Evolutionary conservation across 2,888 invertebrate genomes (phyloP), one percentile per base, ranked within the genome.

Genomic region (Clepsis dumicolana): DNA sequence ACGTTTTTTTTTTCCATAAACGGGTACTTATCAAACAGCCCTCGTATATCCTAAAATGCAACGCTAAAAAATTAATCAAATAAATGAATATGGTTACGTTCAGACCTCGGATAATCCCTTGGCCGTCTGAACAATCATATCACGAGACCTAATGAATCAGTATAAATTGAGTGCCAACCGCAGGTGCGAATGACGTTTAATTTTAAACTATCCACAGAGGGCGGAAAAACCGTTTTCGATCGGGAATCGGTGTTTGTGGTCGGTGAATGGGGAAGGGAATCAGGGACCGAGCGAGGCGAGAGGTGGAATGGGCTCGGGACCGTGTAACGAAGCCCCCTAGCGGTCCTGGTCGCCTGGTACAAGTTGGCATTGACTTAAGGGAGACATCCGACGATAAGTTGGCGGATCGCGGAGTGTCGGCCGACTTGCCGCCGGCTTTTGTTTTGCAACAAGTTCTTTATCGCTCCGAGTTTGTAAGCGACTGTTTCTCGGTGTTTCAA

Each of bases 341-440:
- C 65, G 48, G 44, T 71, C 79, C 80, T 90, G 83, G 29, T 63
- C 71, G 78, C 93, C 92, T 93, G 82, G 93, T 93, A 89, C 84
- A 86, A 91, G 87, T 93, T 93, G 93, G 93, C 93, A 93, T 93
- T 93, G 93, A 93, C 88, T 92, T 85, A 84, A 83, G 83, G 83
- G 82, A 88, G 86, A 80, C 79, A 80, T 82, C 78, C 73, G 77
- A 78, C 81, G 84, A 85, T 80, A 82, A 82, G 80, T 80, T 77
- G 80, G 70, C 71, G 78, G 81, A 81, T 81, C 77, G 74, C 67
- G 29, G 25, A 21, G 3, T 21, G 29, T 69, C 69, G 41, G 27
- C 29, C 62, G 38, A 63, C 59, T 59, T 59, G 59, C 68, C 68
- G 68, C 41, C 68, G 63, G 63, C 59, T 41, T 59, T 64, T 64